Percentiles rank a stretch among this genome's conserved stretches.
Conservation (phyloP, 92 coral and sea anemone genomes). For the Phenganax stokvisi region DNA sequence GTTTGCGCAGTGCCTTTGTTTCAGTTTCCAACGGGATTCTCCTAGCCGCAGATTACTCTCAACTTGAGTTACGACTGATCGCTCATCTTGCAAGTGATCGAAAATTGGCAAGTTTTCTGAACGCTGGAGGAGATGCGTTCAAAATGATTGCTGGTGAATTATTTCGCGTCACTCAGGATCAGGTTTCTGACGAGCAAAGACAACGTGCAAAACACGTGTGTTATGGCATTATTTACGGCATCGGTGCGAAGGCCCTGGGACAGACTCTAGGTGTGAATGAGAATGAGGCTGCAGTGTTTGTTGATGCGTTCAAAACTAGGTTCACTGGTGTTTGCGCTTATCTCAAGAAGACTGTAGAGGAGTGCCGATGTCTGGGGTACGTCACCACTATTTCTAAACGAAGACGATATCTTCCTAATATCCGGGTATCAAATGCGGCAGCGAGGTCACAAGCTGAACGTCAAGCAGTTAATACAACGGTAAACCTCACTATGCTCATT, state of each 20-base stretch:
- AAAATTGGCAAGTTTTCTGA: conserved; percentile 69
- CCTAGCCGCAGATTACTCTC: conserved; percentile 97
- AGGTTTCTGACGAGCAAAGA: conserved; percentile 70
- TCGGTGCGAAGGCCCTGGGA: conserved; percentile 92
- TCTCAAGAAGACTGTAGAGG: conserved; percentile 69
- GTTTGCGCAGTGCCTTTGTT: conserved; percentile 96
- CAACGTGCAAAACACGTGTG: conserved; percentile 96
- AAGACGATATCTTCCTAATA: conserved; percentile 73
- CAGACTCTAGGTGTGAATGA: conserved; percentile 73
- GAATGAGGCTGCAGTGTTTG: conserved; percentile 76
- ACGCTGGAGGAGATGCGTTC: conserved; percentile 94
- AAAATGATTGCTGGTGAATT: conserved; percentile 92
- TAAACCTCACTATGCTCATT: no score
- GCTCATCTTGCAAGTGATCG: conserved; percentile 82
- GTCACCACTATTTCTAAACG: conserved; percentile 77
- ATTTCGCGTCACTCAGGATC: conserved; percentile 61
- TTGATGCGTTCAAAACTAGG: conserved; percentile 78
- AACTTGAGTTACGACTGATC: conserved; percentile 91
- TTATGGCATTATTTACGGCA: conserved; percentile 91
- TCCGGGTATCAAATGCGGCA: conserved; percentile 67
- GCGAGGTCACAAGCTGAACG: conserved; percentile 94
- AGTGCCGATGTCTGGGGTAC: conserved; percentile 72
- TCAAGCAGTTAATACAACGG: conserved; percentile 96
- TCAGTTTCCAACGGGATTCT: conserved; percentile 70
- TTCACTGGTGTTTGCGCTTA: conserved; percentile 70